These are phyloP conservation scores for Elaphurus davidianus DNA, from an alignment of 2,113 vertebrate species.

Conservation along the genomic window DNA sequence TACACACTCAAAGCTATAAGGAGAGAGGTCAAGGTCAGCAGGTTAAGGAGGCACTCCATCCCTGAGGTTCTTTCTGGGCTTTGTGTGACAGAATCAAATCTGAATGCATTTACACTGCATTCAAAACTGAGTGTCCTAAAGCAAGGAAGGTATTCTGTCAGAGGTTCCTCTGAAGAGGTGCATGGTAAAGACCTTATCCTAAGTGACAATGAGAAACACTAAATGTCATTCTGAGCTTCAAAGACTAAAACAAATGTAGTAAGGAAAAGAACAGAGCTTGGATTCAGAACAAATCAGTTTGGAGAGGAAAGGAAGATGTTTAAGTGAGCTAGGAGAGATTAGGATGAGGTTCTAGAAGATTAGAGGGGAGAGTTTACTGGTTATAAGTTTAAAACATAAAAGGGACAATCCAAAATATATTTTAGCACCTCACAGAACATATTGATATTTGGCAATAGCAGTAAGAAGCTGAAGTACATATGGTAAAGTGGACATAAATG, in stretches of 20 bases:
- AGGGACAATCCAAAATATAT: background rate
- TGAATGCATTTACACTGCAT: background rate
- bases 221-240: background rate
- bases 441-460: background rate
- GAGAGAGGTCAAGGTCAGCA: background rate
- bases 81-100: background rate
- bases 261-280: conserved; percentile 18
- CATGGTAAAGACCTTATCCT: background rate
- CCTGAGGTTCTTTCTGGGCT: background rate
- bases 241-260: conserved; percentile 13
- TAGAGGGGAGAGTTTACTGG: background rate
- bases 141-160: background rate
- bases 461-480: background rate
- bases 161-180: background rate
- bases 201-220: background rate
- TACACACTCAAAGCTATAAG: background rate
- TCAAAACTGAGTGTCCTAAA: background rate
- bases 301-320: background rate
- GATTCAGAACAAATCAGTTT: background rate
- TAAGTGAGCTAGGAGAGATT: conserved; percentile 26
- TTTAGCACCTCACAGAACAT: background rate
- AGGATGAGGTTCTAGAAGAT: background rate
- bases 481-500: background rate
- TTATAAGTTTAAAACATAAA: background rate
- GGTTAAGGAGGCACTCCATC: background rate